Base-by-base conservation (phyloP, 2,888 invertebrate species). In the Ypsolopha sequella region DNA sequence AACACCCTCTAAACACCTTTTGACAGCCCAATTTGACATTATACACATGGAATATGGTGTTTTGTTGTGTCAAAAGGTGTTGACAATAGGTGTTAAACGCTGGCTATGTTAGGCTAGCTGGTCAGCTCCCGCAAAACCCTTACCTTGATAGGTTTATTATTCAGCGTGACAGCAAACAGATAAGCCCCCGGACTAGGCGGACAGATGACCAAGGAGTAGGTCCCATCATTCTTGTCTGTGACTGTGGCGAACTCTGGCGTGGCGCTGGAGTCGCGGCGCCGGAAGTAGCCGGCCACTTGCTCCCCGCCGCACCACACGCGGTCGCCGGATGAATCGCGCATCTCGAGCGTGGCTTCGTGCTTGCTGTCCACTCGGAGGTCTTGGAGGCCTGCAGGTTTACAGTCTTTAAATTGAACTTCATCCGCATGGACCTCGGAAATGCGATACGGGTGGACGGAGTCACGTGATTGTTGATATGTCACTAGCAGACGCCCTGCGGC, bases 291-390 rank as follows among this genome's bases (percentile, higher is more conserved):
- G 0, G 79, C 76, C 33, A 93, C 88, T 70, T 77, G 78, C 60
- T 92, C 89, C 0, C 92, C 92, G 0, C 92, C 92, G 59, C 92
- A 90, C 70, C 91, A 91, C 36, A 93, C 74, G 0, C 89, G 84
- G 52, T 89, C 89, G 0, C 90, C 90, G 55, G 88, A 89, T 50
- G 81, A 82, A 62, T 93, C 93, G 8, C 90, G 77, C 0, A 91
- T 85, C 58, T 91, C 88, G 54, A 93, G 58, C 2, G 86, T 67
- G 0, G 90, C 80, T 60, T 91, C 90, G 10, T 90, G 89, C 56
- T 88, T 89, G 54, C 87, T 84, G 52, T 91, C 90, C 1, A 92
- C 90, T 35, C 91, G 79, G 35, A 92, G 77, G 64, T 89, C 89
- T 67, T 88, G 86, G 7, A 90, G 73, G 56, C 87, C 89, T 89